A percentile compares a stretch with the other conserved stretches of the same genome.
phyloP scores from a whole-genome alignment of 2,797 vertebrate species.

The Leptatherina wallacei region DNA sequence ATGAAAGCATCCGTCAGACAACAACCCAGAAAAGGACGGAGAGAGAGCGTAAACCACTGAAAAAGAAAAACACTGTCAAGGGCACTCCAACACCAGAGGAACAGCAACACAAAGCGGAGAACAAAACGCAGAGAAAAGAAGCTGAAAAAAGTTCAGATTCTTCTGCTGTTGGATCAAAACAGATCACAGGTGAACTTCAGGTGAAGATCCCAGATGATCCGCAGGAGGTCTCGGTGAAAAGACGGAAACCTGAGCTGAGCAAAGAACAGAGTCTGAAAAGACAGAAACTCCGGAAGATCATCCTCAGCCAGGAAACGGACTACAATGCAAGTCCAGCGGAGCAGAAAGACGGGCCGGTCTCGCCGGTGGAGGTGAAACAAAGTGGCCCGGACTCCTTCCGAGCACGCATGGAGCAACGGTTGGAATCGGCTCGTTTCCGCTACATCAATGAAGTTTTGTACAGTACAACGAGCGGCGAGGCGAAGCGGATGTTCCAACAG shows the following conservation, averaged over 20 bases:
- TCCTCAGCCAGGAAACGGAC: slow-evolving; percentile 31
- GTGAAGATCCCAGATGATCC: slow-evolving; percentile 7
- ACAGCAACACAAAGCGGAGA: slow-evolving; percentile 11
- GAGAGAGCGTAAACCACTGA: slow-evolving; percentile 47
- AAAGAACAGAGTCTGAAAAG: slow-evolving; percentile 57
- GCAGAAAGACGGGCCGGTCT: slow-evolving; percentile 1
- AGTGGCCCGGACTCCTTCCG: slow-evolving; percentile 80
- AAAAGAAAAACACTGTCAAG: slow-evolving; percentile 35
- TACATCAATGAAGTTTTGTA: slow-evolving; percentile 92
- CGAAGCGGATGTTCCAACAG: slow-evolving; percentile 84
- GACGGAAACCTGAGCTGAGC: slow-evolving; percentile 53
- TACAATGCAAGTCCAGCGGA: neutral
- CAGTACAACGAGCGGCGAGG: slow-evolving; percentile 84
- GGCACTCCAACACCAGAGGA: slow-evolving; percentile 6
- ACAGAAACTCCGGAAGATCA: slow-evolving; percentile 71
- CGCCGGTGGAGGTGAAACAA: slow-evolving; percentile 24
- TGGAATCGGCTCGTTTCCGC: slow-evolving; percentile 91
- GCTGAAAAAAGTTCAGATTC: neutral
- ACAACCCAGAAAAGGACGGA: slow-evolving; percentile 20
- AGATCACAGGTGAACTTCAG: neutral
- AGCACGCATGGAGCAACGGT: slow-evolving; percentile 86
- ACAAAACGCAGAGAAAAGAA: slow-evolving; percentile 4
- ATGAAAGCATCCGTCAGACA: slow-evolving; percentile 12
- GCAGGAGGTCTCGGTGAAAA: slow-evolving; percentile 29
- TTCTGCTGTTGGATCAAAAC: slow-evolving; percentile 22